A percentile compares a stretch with the other conserved stretches of the same genome.
phyloP scores from a whole-genome alignment of 2,113 vertebrate genomes.

The Orcinus orca region DNA sequence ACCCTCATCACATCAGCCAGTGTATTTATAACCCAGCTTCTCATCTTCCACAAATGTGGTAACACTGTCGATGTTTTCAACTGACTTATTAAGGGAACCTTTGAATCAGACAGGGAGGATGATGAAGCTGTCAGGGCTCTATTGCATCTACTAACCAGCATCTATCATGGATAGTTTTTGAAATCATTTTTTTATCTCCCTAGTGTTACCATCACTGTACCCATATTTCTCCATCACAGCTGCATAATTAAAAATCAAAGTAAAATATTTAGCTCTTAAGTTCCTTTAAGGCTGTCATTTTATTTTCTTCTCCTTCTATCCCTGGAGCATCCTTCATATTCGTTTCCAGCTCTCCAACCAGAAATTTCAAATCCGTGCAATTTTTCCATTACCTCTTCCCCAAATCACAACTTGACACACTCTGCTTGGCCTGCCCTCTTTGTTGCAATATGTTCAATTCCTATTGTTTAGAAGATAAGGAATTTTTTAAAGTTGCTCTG shows the following conservation, averaged over 20 bases:
- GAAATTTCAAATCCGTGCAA: background rate
- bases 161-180: background rate
- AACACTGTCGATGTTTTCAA: background rate
- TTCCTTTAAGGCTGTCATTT: conserved; percentile 26
- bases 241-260: conserved; percentile 55
- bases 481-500: conserved; percentile 65
- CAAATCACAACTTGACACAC: background rate
- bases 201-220: background rate
- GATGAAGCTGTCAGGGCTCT: background rate
- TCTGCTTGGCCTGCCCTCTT: conserved; percentile 21
- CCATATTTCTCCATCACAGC: conserved; percentile 4
- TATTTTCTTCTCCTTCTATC: background rate
- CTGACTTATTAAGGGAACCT: background rate
- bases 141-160: accelerated
- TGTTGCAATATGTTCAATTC: conserved; percentile 60
- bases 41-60: background rate
- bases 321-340: background rate
- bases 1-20: accelerated
- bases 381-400: background rate
- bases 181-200: background rate
- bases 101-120: background rate
- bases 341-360: background rate
- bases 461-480: conserved; percentile 50
- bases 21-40: background rate
- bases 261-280: background rate